phyloP scores from a whole-genome alignment of 2,797 vertebrate species.

The Cygnus olor region DNA sequence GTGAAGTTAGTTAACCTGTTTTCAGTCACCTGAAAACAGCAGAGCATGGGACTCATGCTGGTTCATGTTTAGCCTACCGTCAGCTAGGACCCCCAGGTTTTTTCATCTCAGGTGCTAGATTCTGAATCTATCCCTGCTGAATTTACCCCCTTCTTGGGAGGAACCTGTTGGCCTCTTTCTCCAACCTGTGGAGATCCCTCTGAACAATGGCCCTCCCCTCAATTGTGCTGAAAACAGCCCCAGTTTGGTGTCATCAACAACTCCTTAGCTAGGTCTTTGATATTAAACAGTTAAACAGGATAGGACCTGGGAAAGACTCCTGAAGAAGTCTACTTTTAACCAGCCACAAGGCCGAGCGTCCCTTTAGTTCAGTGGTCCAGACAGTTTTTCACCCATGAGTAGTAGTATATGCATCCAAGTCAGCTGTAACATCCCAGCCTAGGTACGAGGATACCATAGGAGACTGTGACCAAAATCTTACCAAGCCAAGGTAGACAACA shows the following conservation, averaged over 20 bases:
- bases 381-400: neutral
- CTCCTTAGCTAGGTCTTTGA: neutral
- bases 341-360: neutral
- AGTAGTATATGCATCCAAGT: neutral
- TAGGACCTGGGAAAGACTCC: neutral
- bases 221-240: neutral
- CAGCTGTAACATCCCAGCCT: neutral
- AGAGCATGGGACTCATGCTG: neutral
- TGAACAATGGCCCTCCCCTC: too few species aligned
- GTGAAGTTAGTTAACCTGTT: neutral
- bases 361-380: neutral
- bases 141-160: neutral
- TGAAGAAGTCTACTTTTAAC: neutral
- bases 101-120: neutral
- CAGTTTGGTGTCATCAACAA: neutral
- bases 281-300: neutral
- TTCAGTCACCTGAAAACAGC: neutral
- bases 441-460: neutral
- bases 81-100: too few species aligned
- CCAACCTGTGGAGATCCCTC: neutral
- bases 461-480: neutral
- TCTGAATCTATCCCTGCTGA: neutral
- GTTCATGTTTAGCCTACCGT: neutral
- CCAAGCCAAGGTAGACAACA: neutral
- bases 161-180: neutral